Base-by-base conservation (phyloP, 2,113 vertebrate species). In the Crotalus helleri region DNA sequence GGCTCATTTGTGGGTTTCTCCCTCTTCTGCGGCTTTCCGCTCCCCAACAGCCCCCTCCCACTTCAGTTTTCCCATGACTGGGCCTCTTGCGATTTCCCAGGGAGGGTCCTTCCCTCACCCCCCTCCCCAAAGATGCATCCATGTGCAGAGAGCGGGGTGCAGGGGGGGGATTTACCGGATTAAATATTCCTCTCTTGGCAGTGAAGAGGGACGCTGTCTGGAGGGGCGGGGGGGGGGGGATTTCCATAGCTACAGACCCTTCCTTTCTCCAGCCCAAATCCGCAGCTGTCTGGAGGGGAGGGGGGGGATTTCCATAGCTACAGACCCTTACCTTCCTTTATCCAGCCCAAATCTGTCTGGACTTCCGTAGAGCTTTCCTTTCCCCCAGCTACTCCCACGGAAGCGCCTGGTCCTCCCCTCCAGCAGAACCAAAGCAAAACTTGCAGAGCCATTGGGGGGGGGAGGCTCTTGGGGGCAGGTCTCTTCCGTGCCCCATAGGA, bases 351-450 rank as follows among this genome's bases (percentile, higher is more conserved):
- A 33, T 39, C 39, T 39, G 39, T 19, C 69, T 81, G 64, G 64
- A 1, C 5, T 8, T 81, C 33, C 8, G 6, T 3, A 33, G 13
- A 15, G 29, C 39, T 39, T 39, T 39, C 39, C 29, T 17, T 5
- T 7, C 6, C 13, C n/a, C 64, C 64, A 19, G n/a, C 58, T 61
- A 1, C 24, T 4, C 24, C 24, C 24, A 29, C 10, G 3, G 64
- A n/a, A 39, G n/a, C 13, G n/a, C 5, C 5, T 17, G 29, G 5
- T 33, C 24, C 13, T 17, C 0, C 10, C 24, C 59, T 33, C n/a
- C n/a, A 74, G 13, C 13, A 29, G 26, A 64, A 26, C 59, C 0
- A 9, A 26, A 64, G 24, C 59, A 69, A 69, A 69, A 13, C 64
- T 5, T 69, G 29, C 64, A 17, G 12, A 69, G 64, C 64, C 64